Conservation (phyloP, 1,140 invertebrate species). For the Drosophila hydei region DNA sequence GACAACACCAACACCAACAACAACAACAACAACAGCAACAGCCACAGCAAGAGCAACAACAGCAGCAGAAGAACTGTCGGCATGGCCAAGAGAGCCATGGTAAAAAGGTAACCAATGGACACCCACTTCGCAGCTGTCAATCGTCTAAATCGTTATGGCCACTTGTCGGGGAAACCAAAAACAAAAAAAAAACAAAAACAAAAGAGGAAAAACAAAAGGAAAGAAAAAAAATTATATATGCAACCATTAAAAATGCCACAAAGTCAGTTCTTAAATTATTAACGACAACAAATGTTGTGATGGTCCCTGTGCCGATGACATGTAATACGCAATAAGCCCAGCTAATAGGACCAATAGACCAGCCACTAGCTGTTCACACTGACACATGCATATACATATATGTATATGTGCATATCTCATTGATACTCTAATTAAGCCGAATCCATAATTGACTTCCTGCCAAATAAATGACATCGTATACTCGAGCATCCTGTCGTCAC, state of each 20-base stretch:
- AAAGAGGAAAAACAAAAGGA: not conserved
- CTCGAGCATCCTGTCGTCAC: conserved; percentile 63
- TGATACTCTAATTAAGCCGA: conserved; percentile 7
- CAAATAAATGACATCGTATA: conserved; percentile 54
- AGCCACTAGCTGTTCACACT: not conserved
- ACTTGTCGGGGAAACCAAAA: conserved; percentile 51
- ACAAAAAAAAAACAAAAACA: conserved; percentile 4
- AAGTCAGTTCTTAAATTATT: conserved; percentile 69
- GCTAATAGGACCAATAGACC: conserved; percentile 5
- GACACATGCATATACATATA: not conserved
- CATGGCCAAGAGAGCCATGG: conserved; percentile 29
- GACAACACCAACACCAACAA: conserved; percentile 33
- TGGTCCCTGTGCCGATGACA: conserved; percentile 25
- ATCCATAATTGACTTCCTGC: conserved; percentile 61
- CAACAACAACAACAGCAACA: conserved; percentile 18
- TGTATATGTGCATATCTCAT: not conserved
- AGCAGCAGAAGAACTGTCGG: conserved; percentile 46
- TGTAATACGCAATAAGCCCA: conserved; percentile 19
- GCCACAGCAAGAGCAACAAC: conserved; percentile 9
- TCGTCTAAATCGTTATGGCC: conserved; percentile 73
- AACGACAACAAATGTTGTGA: conserved; percentile 71
- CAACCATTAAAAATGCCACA: conserved; percentile 56
- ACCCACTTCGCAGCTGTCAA: conserved; percentile 75
- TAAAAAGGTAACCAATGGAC: conserved; percentile 50
- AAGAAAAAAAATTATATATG: conserved; percentile 24